These are phyloP conservation scores for Heliornis fulica DNA, from an alignment of 2,113 vertebrate species.

Conservation along the genomic window DNA sequence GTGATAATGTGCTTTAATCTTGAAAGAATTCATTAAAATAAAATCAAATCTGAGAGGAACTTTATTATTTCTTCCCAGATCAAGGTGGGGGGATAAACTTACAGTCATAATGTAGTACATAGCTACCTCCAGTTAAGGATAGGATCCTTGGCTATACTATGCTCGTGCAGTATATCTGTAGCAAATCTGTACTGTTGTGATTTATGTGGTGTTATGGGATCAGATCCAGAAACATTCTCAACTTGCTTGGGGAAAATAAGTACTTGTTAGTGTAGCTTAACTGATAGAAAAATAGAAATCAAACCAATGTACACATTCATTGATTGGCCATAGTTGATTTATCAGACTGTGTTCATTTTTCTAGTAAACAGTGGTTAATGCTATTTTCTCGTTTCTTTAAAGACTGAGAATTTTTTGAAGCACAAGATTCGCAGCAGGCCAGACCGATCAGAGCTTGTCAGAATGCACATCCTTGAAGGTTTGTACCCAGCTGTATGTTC, in stretches of 20 bases:
- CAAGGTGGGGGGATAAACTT: not conserved
- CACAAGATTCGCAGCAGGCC: conserved; percentile 98
- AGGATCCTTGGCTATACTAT: not conserved
- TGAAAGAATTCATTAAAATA: not conserved
- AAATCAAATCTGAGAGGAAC: not conserved
- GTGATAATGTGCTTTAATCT: not conserved
- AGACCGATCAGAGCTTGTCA: conserved; percentile 93
- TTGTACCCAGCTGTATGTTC: not conserved
- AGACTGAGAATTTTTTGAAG: conserved; percentile 99
- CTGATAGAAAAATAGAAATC: not conserved
- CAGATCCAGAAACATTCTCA: not conserved
- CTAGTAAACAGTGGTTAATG: not conserved
- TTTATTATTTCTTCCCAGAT: not conserved
- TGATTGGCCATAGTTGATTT: not conserved
- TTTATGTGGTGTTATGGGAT: not conserved
- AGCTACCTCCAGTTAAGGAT: not conserved
- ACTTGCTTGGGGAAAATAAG: not conserved
- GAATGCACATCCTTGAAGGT: conserved; percentile 99
- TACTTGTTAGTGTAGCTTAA: not conserved
- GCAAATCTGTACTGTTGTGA: not conserved
- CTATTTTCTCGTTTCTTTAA: not conserved
- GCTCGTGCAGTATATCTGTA: not conserved
- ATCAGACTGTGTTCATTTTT: not conserved
- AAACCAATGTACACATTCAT: not conserved
- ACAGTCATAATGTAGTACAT: fast-evolving